Percentiles rank a stretch among this genome's conserved stretches.
phyloP scores from a whole-genome alignment of 2,888 invertebrate genomes.

The Stictocephala bisonia region DNA sequence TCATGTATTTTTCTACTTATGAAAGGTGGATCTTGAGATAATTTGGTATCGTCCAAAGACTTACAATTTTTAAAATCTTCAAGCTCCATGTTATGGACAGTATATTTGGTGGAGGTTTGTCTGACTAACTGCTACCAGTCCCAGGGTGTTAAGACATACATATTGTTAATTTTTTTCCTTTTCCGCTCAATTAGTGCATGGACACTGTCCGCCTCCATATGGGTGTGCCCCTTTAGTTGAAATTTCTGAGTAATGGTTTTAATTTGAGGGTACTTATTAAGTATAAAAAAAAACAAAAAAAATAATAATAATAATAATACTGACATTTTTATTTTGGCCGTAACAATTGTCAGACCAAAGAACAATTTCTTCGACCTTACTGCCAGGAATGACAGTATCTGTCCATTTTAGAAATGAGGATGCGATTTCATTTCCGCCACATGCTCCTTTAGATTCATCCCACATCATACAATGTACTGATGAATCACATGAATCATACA shows the following conservation, averaged over 20 bases:
- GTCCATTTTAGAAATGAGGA: slow-evolving; percentile 55
- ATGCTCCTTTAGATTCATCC: slow-evolving; percentile 54
- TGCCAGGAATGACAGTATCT: slow-evolving; percentile 34
- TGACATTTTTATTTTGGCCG: slow-evolving; percentile 30
- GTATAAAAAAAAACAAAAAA: slow-evolving; percentile 34
- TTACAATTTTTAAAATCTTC: slow-evolving; percentile 23
- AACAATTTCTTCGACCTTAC: slow-evolving; percentile 20
- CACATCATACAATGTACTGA: slow-evolving; percentile 51
- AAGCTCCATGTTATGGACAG: slow-evolving; percentile 36
- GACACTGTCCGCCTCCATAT: slow-evolving; percentile 46
- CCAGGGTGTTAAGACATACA: slow-evolving; percentile 36
- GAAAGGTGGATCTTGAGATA: too few relatives aligned
- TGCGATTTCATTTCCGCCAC: slow-evolving; percentile 57
- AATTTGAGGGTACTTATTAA: slow-evolving; percentile 38
- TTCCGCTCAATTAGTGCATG: slow-evolving; percentile 50
- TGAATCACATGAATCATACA: slow-evolving; percentile 36
- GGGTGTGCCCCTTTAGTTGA: slow-evolving; percentile 39
- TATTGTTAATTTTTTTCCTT: slow-evolving; percentile 45
- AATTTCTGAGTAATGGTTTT: slow-evolving; percentile 33
- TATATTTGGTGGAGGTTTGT: slow-evolving; percentile 23
- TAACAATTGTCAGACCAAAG: slow-evolving; percentile 37
- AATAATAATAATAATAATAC: slow-evolving; percentile 8
- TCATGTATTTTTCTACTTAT: too few relatives aligned
- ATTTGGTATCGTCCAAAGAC: too few relatives aligned
- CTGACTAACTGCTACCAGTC: slow-evolving; percentile 32